A percentile compares a stretch with the other conserved stretches of the same genome.
Conservation (phyloP, 2,888 invertebrate species). For the Cheilosia soror region DNA sequence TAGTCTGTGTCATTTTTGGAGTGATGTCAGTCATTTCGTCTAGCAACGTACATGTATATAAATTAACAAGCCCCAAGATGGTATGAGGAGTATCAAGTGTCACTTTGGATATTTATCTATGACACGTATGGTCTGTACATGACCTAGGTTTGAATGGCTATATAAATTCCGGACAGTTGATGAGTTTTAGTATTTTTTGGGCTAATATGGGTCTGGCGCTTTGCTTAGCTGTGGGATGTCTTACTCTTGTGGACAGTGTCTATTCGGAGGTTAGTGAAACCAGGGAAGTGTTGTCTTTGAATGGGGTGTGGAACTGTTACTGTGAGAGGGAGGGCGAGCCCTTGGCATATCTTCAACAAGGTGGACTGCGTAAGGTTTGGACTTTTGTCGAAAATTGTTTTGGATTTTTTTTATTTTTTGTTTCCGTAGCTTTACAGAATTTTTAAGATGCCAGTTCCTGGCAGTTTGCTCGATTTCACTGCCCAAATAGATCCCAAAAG, state of each 20-base stretch:
- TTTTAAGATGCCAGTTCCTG: slow-evolving; percentile 37
- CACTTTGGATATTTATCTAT: slow-evolving; percentile 35
- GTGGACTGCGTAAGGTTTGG: slow-evolving; percentile 39
- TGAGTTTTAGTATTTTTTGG: not conserved
- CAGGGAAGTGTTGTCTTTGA: slow-evolving; percentile 38
- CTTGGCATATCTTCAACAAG: slow-evolving; percentile 16
- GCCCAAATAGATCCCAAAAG: slow-evolving; percentile 39
- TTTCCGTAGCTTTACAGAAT: slow-evolving; percentile 13
- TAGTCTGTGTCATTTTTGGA: not conserved
- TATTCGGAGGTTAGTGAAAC: slow-evolving; percentile 45
- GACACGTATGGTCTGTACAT: slow-evolving; percentile 45
- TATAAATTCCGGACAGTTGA: slow-evolving; percentile 27
- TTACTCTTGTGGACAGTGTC: slow-evolving; percentile 11
- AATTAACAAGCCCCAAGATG: not conserved
- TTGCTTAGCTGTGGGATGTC: slow-evolving; percentile 12
- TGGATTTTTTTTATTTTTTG: not conserved
- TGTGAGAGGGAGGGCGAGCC: slow-evolving; percentile 19
- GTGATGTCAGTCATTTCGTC: slow-evolving; percentile 37
- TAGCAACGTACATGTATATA: slow-evolving; percentile 37
- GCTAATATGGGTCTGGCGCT: not conserved
- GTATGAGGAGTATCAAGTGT: slow-evolving; percentile 56
- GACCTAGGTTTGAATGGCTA: slow-evolving; percentile 29
- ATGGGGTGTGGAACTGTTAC: slow-evolving; percentile 62
- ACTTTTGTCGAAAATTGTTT: not conserved
- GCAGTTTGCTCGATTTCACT: slow-evolving; percentile 23